phyloP scores from a whole-genome alignment of 2,888 invertebrate species.

The Drosophila fungiperda region DNA sequence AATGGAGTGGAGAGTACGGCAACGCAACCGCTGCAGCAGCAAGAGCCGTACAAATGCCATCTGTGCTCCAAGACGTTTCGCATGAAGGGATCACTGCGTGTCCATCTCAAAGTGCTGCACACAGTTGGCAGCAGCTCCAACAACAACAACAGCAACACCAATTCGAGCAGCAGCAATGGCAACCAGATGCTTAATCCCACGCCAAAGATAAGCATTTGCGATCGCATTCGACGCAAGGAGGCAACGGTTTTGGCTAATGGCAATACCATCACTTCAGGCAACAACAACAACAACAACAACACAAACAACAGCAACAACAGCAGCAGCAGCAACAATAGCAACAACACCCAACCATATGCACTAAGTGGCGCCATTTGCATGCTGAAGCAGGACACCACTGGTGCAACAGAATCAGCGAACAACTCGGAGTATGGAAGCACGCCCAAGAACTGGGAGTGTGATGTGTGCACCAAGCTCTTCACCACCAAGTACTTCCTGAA shows the following conservation, averaged over 20 bases:
- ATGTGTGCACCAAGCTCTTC: conserved; percentile 93
- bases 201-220: conserved; percentile 81
- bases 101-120: conserved; percentile 93
- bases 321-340: conserved; percentile 1
- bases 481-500: conserved; percentile 95
- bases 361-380: conserved; percentile 70
- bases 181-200: conserved; percentile 49
- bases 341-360: conserved; percentile 58
- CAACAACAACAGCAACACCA: conserved; percentile 44
- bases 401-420: conserved; percentile 21
- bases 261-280: conserved; percentile 4
- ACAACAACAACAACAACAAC: conserved; percentile 1
- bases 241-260: conserved; percentile 34
- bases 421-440: conserved; percentile 83
- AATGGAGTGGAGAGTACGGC: conserved; percentile 47
- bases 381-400: conserved; percentile 56
- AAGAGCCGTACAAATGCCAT: conserved; percentile 87
- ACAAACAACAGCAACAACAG: conserved; percentile 7
- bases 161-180: conserved; percentile 27
- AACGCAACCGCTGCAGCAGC: conserved; percentile 49
- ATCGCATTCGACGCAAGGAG: conserved; percentile 80
- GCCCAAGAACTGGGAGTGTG: conserved; percentile 94
- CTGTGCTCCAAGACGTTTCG: conserved; percentile 92
- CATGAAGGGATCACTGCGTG: conserved; percentile 92
- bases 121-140: conserved; percentile 78